Conservation (phyloP, 1,140 invertebrate genomes). For the Stegodyphus mimosarum region DNA sequence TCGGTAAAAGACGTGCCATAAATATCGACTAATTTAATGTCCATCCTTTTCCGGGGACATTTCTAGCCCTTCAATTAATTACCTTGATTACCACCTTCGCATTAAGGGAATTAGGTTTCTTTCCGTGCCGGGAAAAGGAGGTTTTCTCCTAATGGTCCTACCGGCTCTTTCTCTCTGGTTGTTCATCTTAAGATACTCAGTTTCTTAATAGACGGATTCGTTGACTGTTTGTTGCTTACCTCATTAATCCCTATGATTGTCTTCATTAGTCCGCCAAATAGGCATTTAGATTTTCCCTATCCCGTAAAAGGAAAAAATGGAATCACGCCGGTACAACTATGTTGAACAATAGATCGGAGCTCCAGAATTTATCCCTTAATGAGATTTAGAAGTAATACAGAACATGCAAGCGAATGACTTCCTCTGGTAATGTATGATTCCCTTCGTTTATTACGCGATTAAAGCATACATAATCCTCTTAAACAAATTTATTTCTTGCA, state of each 20-base stretch:
- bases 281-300: too few species aligned
- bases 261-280: slow-evolving; percentile 8
- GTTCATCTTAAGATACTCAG: not conserved
- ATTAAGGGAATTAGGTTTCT: slow-evolving; percentile 54
- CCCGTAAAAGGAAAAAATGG: too few species aligned
- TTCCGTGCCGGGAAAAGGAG: not conserved
- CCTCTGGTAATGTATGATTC: too few species aligned
- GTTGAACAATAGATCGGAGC: too few species aligned
- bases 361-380: too few species aligned
- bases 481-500: too few species aligned
- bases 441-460: too few species aligned
- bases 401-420: too few species aligned
- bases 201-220: slow-evolving; percentile 26
- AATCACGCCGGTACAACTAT: too few species aligned
- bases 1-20: slow-evolving; percentile 20
- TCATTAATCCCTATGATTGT: slow-evolving; percentile 42
- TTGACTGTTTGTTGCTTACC: slow-evolving; percentile 19
- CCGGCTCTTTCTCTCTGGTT: not conserved
- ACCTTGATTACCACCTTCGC: slow-evolving; percentile 50
- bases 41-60: slow-evolving; percentile 27
- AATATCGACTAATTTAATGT: slow-evolving; percentile 56
- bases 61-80: slow-evolving; percentile 39
- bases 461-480: too few species aligned
- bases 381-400: too few species aligned
- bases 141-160: slow-evolving; percentile 20